These are phyloP conservation scores for Autographa pulchrina DNA, from an alignment of 2,888 invertebrate genomes.

Conservation along the genomic window DNA sequence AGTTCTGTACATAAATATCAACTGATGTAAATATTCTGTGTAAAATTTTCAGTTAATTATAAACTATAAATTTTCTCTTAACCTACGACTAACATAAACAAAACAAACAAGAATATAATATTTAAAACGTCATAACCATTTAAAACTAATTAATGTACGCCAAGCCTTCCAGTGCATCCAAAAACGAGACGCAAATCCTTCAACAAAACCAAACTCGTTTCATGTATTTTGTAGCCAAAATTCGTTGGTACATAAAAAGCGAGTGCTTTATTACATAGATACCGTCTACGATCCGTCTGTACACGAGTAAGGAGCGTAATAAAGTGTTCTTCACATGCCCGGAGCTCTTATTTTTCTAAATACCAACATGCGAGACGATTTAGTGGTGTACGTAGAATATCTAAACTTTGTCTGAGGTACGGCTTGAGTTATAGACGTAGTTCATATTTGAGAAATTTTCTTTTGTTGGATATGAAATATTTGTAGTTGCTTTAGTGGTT, in stretches of 20 bases:
- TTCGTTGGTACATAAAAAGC: slow-evolving; percentile 32
- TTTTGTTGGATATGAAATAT: slow-evolving; percentile 40
- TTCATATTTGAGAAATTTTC: slow-evolving; percentile 47
- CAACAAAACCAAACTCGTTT: slow-evolving; percentile 21
- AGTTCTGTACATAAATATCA: too few species aligned
- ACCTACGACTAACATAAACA: too few species aligned
- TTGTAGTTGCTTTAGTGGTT: slow-evolving; percentile 31
- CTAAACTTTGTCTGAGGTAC: slow-evolving; percentile 44
- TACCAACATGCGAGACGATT: slow-evolving; percentile 54
- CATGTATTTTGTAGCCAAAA: slow-evolving; percentile 29
- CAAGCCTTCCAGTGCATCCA: background rate
- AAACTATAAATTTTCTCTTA: too few species aligned
- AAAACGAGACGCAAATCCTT: slow-evolving; percentile 25
- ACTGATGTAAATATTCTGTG: too few species aligned
- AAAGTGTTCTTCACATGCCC: slow-evolving; percentile 55
- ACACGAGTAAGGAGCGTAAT: slow-evolving; percentile 45
- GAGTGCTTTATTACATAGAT: slow-evolving; percentile 47
- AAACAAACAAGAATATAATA: background rate
- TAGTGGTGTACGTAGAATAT: slow-evolving; percentile 58
- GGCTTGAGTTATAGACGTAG: slow-evolving; percentile 13
- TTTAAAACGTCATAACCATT: slow-evolving; percentile 1
- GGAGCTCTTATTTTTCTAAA: slow-evolving; percentile 60
- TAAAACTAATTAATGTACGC: background rate
- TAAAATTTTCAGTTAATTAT: too few species aligned
- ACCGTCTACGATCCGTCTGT: slow-evolving; percentile 48